Evolutionary conservation across 2,888 invertebrate genomes (phyloP).

Genomic region (Drosophila macrothrix): DNA sequence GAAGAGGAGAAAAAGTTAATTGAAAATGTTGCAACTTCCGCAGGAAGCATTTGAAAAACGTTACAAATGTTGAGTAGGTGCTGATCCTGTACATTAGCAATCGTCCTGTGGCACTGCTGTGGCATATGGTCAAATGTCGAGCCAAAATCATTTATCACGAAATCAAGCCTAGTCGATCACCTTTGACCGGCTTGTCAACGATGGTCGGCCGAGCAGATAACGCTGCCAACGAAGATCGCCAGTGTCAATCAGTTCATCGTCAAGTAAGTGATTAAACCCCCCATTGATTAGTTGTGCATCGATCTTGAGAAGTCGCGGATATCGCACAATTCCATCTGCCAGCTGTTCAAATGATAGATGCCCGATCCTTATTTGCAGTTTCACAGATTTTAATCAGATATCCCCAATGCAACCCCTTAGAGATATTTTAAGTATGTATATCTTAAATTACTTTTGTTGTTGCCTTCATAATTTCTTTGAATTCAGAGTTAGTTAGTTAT

Average conservation of each 20-base stretch:
- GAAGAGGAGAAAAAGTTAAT: constrained; percentile 43
- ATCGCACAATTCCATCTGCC: constrained; percentile 14
- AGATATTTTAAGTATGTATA: background rate
- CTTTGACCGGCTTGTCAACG: constrained; percentile 20
- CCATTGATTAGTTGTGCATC: background rate
- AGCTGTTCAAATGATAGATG: constrained; percentile 7
- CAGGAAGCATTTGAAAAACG: constrained; percentile 68
- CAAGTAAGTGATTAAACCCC: constrained; percentile 1
- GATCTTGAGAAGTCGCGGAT: constrained; percentile 1
- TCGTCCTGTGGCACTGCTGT: constrained; percentile 35
- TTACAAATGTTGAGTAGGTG: constrained; percentile 54
- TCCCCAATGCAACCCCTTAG: background rate
- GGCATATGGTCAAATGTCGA: constrained; percentile 45
- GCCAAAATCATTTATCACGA: constrained; percentile 6
- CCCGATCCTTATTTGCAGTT: background rate
- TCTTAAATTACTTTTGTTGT: background rate
- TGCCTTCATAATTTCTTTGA: background rate
- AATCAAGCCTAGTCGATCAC: constrained; percentile 13
- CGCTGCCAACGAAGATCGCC: background rate
- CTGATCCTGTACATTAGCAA: constrained; percentile 48
- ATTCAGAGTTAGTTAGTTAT: background rate
- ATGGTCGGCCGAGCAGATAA: constrained; percentile 19
- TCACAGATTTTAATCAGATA: background rate
- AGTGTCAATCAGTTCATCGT: constrained; percentile 3
- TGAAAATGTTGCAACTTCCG: constrained; percentile 74